Base-by-base conservation (phyloP, 64 coral and sea anemone genomes). In the Cladopsammia gracilis region DNA sequence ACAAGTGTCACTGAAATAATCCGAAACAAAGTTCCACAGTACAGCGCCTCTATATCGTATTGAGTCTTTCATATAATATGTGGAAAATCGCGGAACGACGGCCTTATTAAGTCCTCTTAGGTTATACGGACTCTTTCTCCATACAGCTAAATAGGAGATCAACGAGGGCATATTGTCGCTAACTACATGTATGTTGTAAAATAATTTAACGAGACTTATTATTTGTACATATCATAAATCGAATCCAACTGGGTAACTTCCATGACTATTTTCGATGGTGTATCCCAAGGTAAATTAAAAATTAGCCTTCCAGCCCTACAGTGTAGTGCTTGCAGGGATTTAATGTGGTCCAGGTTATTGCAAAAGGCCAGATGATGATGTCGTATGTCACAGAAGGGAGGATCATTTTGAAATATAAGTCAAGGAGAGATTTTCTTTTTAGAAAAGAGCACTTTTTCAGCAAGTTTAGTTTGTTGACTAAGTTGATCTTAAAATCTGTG, bases 371-470 rank as follows among this genome's bases (percentile, higher is more conserved):
- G 72, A 7, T 75, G 18, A 44, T 8, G 15, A 75, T 75, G 43
- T 15, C 72, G 15, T 75, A 75, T 48, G 72, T 75, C 44, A 75
- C 71, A 5, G 71, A 48, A 48, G 72, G 72, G 72, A 48, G 72
- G 18, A 48, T 75, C 72, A 19, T 44, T 14, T 75, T 75, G 20
- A 48, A 75, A 19, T 75, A 72, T 42, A 75, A 19, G 44, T 75
- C 72, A 48, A 75, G 46, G 1, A 50, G 72, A 7, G 72, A 51
- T 75, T 75, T 75, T 75, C 72, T 48, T 0, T 48, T 75, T 7
- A 75, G 72, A 75, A 75, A 47, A 75, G 46, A 75, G 14, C 72
- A 75, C 72, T 75, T 50, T 51, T 75, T 75, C 13, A 75, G 45
- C 18, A 75, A 50, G 44, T 75, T 75, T 2, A 75, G 18, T 19